Conservation (phyloP, 2,113 vertebrate species). For the Typhlomys cinereus region DNA sequence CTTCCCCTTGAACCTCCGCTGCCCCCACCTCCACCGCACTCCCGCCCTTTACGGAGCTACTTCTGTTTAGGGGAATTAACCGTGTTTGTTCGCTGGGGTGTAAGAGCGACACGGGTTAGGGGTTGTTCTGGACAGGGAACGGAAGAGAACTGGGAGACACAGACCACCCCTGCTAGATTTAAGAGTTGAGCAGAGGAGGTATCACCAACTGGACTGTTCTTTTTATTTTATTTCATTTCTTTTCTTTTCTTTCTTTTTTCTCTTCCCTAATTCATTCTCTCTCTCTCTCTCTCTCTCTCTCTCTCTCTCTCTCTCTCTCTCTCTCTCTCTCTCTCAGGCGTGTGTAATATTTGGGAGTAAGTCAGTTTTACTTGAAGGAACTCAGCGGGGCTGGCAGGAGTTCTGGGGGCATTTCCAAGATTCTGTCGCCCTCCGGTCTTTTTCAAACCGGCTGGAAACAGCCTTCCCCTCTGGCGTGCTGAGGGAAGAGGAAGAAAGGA, state of each 20-base stretch:
- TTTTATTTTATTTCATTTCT: too few species aligned
- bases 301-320: too few species aligned
- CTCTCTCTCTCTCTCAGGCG: too few species aligned
- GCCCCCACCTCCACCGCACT: neutral
- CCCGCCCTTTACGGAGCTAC: neutral
- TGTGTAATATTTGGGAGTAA: neutral
- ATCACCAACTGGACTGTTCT: neutral
- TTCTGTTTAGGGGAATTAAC: neutral
- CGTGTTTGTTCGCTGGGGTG: neutral
- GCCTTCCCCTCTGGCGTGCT: neutral
- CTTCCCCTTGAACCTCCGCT: neutral
- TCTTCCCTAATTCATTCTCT: too few species aligned
- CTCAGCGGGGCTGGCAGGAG: too few species aligned
- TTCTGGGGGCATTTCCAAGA: neutral
- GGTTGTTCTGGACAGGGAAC: rapidly evolving
- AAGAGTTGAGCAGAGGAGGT: rapidly evolving
- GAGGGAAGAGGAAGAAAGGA: rapidly evolving
- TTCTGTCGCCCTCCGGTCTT: neutral
- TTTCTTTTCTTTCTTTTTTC: too few species aligned
- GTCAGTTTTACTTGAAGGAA: neutral
- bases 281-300: too few species aligned
- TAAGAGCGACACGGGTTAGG: neutral
- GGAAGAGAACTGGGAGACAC: too few species aligned
- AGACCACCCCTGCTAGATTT: neutral
- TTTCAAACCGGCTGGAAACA: too few species aligned